Evolutionary conservation across 2,888 invertebrate species (phyloP).

Genomic region (Trichopoda pennipes): DNA sequence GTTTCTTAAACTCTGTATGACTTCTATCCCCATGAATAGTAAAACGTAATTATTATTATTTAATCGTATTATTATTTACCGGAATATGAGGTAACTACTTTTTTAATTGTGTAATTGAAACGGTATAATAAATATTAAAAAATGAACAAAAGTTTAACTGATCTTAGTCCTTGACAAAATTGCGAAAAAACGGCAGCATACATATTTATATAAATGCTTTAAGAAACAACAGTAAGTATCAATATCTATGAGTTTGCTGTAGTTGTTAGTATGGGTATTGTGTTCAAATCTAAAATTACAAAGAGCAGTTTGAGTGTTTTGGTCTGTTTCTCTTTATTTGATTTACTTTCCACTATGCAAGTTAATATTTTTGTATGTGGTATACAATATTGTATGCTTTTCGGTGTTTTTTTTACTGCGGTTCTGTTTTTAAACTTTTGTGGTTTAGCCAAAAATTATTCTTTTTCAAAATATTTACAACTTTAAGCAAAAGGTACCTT

Average conservation of each 20-base stretch:
- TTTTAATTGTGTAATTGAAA: too few species aligned
- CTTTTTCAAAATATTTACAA: too few species aligned
- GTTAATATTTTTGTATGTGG: background rate
- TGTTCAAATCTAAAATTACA: conserved; percentile 62
- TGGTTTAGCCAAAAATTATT: too few species aligned
- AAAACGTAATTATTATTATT: too few species aligned
- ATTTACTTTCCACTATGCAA: conserved; percentile 1
- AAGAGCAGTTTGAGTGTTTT: conserved; percentile 47
- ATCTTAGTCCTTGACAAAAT: conserved; percentile 14
- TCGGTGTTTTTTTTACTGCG: background rate
- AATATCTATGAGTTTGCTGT: background rate
- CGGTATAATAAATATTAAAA: too few species aligned
- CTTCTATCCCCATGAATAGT: too few species aligned
- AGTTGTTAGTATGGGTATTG: conserved; percentile 44
- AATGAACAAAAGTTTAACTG: background rate
- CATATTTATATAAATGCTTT: too few species aligned
- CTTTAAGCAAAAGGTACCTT: too few species aligned
- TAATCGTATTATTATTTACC: too few species aligned
- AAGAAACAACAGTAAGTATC: background rate
- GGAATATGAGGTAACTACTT: background rate
- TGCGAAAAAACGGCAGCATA: background rate
- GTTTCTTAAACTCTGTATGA: too few species aligned
- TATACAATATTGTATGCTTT: conserved; percentile 7
- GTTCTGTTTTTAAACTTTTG: too few species aligned
- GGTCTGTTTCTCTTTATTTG: conserved; percentile 14